These are phyloP conservation scores for Microctenopoma lineatum DNA, from an alignment of 2,797 vertebrate genomes.

Conservation along the genomic window DNA sequence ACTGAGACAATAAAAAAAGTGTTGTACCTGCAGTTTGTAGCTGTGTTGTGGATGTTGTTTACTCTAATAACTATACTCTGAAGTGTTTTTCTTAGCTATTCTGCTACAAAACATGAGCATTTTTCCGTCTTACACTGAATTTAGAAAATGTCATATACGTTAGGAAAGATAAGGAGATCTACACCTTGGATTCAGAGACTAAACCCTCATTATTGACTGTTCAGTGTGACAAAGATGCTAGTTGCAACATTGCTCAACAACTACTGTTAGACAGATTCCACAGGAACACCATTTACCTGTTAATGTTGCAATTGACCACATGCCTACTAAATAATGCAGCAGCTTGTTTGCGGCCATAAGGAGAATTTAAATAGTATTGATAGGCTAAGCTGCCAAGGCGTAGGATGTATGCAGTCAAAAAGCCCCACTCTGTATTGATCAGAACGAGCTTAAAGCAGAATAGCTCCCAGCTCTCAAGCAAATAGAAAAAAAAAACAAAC, in stretches of 20 bases:
- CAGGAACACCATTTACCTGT: constrained; percentile 80
- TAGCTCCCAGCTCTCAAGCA: constrained; percentile 49
- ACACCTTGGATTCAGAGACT: constrained; percentile 63
- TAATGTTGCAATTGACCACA: constrained; percentile 91
- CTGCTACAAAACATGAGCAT: constrained; percentile 22
- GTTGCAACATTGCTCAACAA: constrained; percentile 54
- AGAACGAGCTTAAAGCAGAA: constrained; percentile 66
- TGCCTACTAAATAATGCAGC: constrained; percentile 93
- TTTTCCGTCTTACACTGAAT: constrained; percentile 47
- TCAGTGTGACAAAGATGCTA: constrained; percentile 59
- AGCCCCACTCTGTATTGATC: constrained; percentile 86
- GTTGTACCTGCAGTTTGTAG: constrained; percentile 29
- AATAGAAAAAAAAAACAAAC: constrained; percentile 38
- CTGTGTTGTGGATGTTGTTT: constrained; percentile 18
- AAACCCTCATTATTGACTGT: constrained; percentile 66
- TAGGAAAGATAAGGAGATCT: constrained; percentile 67
- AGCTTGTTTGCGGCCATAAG: constrained; percentile 86
- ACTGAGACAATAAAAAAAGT: constrained; percentile 29
- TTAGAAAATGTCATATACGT: constrained; percentile 58
- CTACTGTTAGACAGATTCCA: constrained; percentile 59
- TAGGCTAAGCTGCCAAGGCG: constrained; percentile 88
- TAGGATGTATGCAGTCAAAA: constrained; percentile 88
- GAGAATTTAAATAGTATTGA: constrained; percentile 98
- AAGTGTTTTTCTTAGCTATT: constrained; percentile 23
- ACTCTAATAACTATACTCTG: constrained; percentile 42